A percentile compares a stretch with the other conserved stretches of the same genome.
These are phyloP conservation scores for Catostylus mosaicus DNA, from an alignment of 30 jellyfish, hydroid and myxozoan genomes.

Conservation along the genomic window DNA sequence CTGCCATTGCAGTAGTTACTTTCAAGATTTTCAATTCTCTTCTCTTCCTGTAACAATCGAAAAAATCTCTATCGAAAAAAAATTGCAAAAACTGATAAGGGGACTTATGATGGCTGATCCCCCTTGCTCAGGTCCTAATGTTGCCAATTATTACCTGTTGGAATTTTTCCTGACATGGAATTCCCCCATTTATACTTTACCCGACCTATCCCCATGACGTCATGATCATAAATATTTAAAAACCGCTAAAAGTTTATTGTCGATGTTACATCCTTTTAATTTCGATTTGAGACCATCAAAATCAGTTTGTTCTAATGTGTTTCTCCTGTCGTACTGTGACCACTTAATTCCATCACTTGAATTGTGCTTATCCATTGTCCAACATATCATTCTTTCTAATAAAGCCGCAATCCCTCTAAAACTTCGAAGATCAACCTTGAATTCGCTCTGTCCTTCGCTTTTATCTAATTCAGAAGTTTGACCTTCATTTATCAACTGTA, in stretches of 20 bases:
- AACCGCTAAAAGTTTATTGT: slow-evolving; percentile 20
- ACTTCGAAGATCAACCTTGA: slow-evolving; percentile 19
- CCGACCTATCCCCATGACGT: too few relatives aligned
- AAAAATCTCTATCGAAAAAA: too few relatives aligned
- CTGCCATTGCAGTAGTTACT: too few relatives aligned
- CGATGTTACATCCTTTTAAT: slow-evolving; percentile 51
- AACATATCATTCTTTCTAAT: slow-evolving; percentile 66
- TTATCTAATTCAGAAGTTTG: not conserved
- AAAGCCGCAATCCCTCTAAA: slow-evolving; percentile 72
- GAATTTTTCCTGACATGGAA: too few relatives aligned
- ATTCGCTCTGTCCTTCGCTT: slow-evolving; percentile 13
- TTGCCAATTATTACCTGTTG: too few relatives aligned
- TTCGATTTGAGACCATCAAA: slow-evolving; percentile 74
- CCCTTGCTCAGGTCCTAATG: too few relatives aligned
- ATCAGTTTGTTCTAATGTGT: slow-evolving; percentile 58
- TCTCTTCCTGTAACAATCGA: too few relatives aligned
- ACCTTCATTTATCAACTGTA: slow-evolving; percentile 19
- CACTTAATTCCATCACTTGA: slow-evolving; percentile 29
- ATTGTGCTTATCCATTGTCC: slow-evolving; percentile 37
- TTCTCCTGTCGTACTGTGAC: slow-evolving; percentile 48
- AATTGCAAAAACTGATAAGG: too few relatives aligned
- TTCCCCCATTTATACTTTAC: too few relatives aligned
- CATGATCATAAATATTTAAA: slow-evolving; percentile 22
- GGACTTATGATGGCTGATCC: too few relatives aligned
- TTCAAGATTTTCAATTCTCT: too few relatives aligned